Evolutionary conservation across 2,888 invertebrate species (phyloP), one percentile per base, ranked within the genome.

Genomic region (Mythimna loreyi): DNA sequence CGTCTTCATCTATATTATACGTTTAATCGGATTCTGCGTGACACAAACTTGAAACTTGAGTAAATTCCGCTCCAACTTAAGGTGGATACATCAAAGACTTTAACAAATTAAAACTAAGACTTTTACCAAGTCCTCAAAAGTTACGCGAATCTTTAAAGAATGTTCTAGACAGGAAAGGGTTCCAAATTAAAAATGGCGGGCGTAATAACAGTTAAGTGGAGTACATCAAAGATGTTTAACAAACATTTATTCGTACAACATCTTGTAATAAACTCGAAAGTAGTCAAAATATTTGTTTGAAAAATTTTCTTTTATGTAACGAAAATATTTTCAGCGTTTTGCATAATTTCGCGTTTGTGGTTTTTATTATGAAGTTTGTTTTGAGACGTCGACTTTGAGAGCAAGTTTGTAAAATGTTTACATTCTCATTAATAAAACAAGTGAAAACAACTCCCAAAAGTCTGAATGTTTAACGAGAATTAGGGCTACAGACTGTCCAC

Each of bases 291-390:
- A 80, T 80, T 78, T 78, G 77, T 61, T 76, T 21, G 4, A 9
- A 61, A 69, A 75, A 23, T 69, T 77, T 45, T 53, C 52, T 78
- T 40, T 78, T 73, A 49, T 52, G 21, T 56, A 61, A 58, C 25
- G 58, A 49, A 72, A 77, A 73, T 40, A 72, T 61, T 73, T 64
- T 50, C 11, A 9, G 30, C 13, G 19, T 65, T 78, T 49, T 57
- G 74, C 57, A 75, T 75, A 75, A 78, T 78, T 78, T 57, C 77
- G 53, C 60, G 64, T 66, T 62, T 80, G 65, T 30, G 69, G 65
- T 62, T 65, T 65, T 80, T 59, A 30, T 75, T 69, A 30, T n/a
- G n/a, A 56, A 80, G 30, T 57, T 75, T 55, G 19, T 79, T 80
- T 23, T 77, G 36, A 25, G 30, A 47, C 23, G 30, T 36, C 23